Evolutionary conservation across 2,888 invertebrate species (phyloP).

Genomic region (Himalopsyche tibetana): DNA sequence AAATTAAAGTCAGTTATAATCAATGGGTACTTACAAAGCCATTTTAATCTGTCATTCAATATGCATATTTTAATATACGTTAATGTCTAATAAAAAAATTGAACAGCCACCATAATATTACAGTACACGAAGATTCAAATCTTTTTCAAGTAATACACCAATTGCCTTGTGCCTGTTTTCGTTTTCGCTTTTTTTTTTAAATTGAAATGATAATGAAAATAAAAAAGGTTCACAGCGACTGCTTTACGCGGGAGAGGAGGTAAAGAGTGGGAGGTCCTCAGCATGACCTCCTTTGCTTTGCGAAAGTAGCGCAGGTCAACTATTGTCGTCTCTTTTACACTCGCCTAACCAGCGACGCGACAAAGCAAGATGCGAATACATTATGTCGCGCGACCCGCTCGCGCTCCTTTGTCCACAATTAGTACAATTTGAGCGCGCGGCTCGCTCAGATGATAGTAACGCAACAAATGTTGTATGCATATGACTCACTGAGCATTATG

Average conservation of each 20-base stretch:
- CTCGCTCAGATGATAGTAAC: conserved; percentile 41
- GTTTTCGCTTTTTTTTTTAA: too few species aligned
- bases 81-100: too few species aligned
- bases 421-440: conserved; percentile 40
- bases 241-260: background rate
- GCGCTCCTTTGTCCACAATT: conserved; percentile 42
- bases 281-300: conserved; percentile 61
- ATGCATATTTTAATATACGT: too few species aligned
- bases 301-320: conserved; percentile 63
- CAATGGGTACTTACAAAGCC: too few species aligned
- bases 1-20: too few species aligned
- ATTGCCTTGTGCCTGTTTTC: too few species aligned
- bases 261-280: conserved; percentile 47
- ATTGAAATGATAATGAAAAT: too few species aligned
- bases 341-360: background rate
- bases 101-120: too few species aligned
- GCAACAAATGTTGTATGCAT: conserved; percentile 32
- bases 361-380: conserved; percentile 48
- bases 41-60: too few species aligned
- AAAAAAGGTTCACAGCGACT: background rate
- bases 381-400: background rate
- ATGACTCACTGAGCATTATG: too few species aligned
- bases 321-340: conserved; percentile 47
- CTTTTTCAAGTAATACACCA: too few species aligned
- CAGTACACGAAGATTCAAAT: too few species aligned